Conservation (phyloP, 2,113 vertebrate genomes). For the Craseonycteris thonglongyai region DNA sequence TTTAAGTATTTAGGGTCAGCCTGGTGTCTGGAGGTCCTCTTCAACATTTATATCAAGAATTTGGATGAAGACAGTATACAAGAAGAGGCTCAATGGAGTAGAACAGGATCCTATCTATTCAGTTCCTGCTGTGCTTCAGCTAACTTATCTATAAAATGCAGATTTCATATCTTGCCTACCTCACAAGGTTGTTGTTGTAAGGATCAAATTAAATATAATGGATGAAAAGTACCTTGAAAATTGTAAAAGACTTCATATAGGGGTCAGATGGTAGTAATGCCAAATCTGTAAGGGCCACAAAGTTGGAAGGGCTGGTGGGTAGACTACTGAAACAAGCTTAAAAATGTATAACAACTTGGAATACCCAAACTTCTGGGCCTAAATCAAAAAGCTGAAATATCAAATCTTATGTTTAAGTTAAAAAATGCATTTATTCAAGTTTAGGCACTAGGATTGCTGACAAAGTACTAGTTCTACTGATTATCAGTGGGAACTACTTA, state of each 20-base stretch:
- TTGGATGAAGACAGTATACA: neutral
- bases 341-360: constrained; percentile 1
- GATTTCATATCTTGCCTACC: constrained; percentile 25
- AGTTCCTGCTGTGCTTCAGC: neutral
- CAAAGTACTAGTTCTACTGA: constrained; percentile 22
- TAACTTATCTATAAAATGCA: neutral
- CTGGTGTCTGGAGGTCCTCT: neutral
- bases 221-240: constrained; percentile 40
- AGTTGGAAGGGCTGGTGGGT: neutral
- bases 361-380: neutral
- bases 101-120: neutral
- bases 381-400: constrained; percentile 2
- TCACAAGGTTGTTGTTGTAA: constrained; percentile 21
- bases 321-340: neutral
- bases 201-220: constrained; percentile 34
- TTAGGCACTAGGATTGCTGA: neutral
- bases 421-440: neutral
- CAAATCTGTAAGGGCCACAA: constrained; percentile 12
- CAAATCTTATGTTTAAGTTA: neutral
- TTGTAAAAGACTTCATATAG: neutral
- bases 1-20: constrained; percentile 7
- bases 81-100: neutral
- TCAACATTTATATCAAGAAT: constrained; percentile 14
- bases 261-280: neutral
- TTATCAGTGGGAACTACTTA: neutral